A percentile compares a stretch with the other conserved stretches of the same genome.
Evolutionary conservation across 2,797 vertebrate genomes (phyloP).

Genomic region (Furcifer pardalis): DNA sequence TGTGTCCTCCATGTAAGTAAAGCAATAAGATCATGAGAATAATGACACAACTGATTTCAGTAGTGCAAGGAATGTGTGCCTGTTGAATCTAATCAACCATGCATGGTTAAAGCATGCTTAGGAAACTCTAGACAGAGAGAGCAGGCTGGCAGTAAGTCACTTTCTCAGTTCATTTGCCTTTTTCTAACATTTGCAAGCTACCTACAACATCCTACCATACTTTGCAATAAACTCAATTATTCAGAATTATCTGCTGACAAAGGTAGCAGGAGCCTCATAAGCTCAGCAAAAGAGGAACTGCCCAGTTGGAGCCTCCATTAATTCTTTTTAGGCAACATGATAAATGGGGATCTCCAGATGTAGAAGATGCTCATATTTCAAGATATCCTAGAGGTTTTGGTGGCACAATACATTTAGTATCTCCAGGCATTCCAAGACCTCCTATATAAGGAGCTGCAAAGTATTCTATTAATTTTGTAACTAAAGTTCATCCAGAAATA

Average conservation of each 20-base stretch:
- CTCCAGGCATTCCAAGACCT: conserved; percentile 6
- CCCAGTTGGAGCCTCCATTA: conserved; percentile 37
- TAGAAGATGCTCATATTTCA: background rate
- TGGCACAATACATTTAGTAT: conserved; percentile 10
- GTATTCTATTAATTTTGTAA: background rate
- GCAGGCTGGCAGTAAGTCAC: background rate
- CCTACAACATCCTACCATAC: conserved; percentile 47
- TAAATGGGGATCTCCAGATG: background rate
- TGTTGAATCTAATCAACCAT: background rate
- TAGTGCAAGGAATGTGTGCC: conserved; percentile 8
- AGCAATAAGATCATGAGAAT: conserved; percentile 54
- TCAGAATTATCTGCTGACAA: conserved; percentile 62
- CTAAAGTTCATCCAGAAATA: background rate
- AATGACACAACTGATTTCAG: conserved; percentile 43
- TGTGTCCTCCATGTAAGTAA: conserved; percentile 49
- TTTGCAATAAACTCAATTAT: conserved; percentile 49
- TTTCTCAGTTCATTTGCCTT: conserved; percentile 44
- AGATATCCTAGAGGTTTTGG: conserved; percentile 27
- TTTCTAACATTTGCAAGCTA: conserved; percentile 42
- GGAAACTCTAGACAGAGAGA: conserved; percentile 33
- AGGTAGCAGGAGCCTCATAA: conserved; percentile 53
- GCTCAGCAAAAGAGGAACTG: conserved; percentile 24
- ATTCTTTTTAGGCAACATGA: conserved; percentile 40
- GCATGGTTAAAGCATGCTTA: conserved; percentile 1
- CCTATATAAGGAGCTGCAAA: background rate